phyloP scores from a whole-genome alignment of 2,888 invertebrate genomes.

The Escarpia spicata region DNA sequence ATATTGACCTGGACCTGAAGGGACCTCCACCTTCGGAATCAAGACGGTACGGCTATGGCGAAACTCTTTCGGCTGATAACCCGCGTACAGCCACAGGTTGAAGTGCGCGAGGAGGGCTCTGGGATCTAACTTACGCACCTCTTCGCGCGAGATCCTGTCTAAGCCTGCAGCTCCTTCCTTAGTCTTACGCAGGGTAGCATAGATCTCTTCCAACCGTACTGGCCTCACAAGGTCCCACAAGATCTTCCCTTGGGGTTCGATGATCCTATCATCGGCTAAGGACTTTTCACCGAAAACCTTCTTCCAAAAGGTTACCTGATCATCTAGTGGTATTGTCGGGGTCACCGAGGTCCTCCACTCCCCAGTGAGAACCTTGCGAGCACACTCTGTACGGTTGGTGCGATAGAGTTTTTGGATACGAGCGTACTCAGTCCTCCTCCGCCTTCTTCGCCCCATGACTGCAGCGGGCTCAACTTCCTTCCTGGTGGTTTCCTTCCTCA shows the following conservation, averaged over 20 bases:
- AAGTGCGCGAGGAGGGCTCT: not conserved
- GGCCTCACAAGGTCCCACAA: too few species aligned
- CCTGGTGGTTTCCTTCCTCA: not conserved
- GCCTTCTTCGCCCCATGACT: slow-evolving; percentile 7
- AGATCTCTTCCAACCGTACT: too few species aligned
- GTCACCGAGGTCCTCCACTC: not conserved
- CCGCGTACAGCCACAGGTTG: not conserved
- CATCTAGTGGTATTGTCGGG: not conserved
- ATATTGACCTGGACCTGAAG: not conserved
- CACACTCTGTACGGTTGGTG: not conserved
- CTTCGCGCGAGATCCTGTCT: not conserved
- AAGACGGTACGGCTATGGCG: not conserved
- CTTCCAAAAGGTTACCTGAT: not conserved
- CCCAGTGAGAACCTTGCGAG: not conserved
- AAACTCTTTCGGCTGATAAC: not conserved
- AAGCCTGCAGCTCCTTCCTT: too few species aligned
- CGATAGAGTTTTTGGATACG: not conserved
- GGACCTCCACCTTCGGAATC: not conserved
- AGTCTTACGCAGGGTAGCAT: too few species aligned
- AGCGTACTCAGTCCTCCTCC: not conserved
- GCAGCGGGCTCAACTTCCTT: not conserved
- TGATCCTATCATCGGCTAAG: not conserved
- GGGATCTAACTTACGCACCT: not conserved
- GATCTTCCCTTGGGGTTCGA: not conserved
- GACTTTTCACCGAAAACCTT: not conserved